These are phyloP conservation scores for Lasioglossum leucozonium DNA, from an alignment of 2,888 invertebrate genomes.

Conservation along the genomic window DNA sequence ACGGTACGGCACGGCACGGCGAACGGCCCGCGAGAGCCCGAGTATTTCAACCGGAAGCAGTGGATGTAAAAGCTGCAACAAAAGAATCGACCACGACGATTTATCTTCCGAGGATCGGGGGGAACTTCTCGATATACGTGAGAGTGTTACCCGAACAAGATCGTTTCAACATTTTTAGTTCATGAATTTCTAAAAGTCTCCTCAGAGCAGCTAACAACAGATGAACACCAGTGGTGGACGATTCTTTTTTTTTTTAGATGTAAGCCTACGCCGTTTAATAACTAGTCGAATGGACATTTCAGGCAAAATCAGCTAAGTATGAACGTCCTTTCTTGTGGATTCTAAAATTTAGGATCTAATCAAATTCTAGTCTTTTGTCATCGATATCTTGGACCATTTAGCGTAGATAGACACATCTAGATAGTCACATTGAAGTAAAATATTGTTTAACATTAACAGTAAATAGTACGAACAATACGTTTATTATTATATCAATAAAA, in stretches of 20 bases:
- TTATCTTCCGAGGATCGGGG: constrained; percentile 16
- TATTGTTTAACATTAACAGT: too few relatives aligned
- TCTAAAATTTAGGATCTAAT: too few relatives aligned
- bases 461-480: too few relatives aligned
- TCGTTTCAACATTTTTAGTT: not conserved
- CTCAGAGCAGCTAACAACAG: not conserved
- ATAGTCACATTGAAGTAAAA: too few relatives aligned
- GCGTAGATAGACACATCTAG: too few relatives aligned
- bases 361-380: too few relatives aligned
- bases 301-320: too few relatives aligned
- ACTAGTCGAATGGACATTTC: too few relatives aligned
- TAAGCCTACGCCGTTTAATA: too few relatives aligned
- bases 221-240: not conserved
- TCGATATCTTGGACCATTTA: too few relatives aligned
- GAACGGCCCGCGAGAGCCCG: not conserved
- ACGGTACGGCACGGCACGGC: not conserved
- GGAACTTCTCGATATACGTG: constrained; percentile 19
- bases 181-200: not conserved
- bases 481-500: not conserved
- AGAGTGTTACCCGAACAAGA: not conserved
- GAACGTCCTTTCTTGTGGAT: too few relatives aligned
- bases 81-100: constrained; percentile 24
- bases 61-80: constrained; percentile 26
- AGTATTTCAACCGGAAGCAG: constrained; percentile 41
- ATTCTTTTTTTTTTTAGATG: not conserved